A percentile compares a stretch with the other conserved stretches of the same genome.
Conservation (phyloP, 2,888 invertebrate genomes). For the Agrilus biguttatus region DNA sequence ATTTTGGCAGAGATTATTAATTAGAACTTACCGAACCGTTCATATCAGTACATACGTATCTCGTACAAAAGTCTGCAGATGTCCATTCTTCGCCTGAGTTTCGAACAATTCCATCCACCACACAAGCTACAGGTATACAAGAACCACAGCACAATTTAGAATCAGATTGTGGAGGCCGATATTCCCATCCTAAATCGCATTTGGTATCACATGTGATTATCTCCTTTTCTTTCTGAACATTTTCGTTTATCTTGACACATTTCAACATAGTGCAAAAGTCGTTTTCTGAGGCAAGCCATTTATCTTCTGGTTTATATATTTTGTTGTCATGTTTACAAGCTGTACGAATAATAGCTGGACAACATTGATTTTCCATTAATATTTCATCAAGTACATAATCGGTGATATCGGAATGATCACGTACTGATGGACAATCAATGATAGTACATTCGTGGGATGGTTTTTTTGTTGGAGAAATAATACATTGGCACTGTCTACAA, state of each 20-base stretch:
- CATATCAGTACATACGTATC: constrained; percentile 40
- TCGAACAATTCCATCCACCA: constrained; percentile 34
- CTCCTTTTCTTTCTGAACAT: constrained; percentile 38
- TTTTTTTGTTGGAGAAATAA: constrained; percentile 21
- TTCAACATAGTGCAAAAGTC: constrained; percentile 42
- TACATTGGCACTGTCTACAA: constrained; percentile 50
- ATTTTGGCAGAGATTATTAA: neutral
- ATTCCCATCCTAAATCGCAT: constrained; percentile 41
- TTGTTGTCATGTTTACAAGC: constrained; percentile 40
- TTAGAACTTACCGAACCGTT: constrained; percentile 30
- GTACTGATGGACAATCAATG: constrained; percentile 35
- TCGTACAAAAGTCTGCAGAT: constrained; percentile 46
- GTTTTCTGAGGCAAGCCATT: constrained; percentile 36
- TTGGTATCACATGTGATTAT: constrained; percentile 38
- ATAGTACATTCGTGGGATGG: constrained; percentile 33
- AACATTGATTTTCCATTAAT: constrained; percentile 45
- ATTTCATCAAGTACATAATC: constrained; percentile 43
- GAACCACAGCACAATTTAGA: constrained; percentile 46
- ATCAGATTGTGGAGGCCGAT: constrained; percentile 24
- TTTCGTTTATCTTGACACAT: constrained; percentile 34
- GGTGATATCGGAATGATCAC: constrained; percentile 29
- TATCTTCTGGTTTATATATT: constrained; percentile 38
- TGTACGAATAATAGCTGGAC: constrained; percentile 39
- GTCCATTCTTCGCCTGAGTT: constrained; percentile 42
- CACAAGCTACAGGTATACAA: constrained; percentile 42